phyloP scores from a whole-genome alignment of 1,140 invertebrate genomes.

The Rhagoletis pomonella region DNA sequence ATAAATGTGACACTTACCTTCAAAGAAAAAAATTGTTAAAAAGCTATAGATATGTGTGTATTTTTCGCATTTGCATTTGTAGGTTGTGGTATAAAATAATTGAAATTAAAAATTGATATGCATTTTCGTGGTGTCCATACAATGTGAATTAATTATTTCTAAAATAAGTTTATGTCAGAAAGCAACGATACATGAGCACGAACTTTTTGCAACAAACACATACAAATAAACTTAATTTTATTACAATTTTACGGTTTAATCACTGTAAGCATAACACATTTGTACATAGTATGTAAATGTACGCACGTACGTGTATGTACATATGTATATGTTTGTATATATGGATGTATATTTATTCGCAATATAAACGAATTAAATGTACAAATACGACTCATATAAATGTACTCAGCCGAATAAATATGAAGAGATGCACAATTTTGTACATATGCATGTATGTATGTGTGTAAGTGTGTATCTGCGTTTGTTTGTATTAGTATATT shows the following conservation, averaged over 20 bases:
- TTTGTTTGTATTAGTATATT: neutral
- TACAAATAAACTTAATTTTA: neutral
- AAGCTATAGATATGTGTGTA: no score
- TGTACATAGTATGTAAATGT: no score
- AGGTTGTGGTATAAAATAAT: neutral
- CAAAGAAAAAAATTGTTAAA: neutral
- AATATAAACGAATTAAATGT: slow-evolving; percentile 10
- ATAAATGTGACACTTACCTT: slow-evolving; percentile 16
- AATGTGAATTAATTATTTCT: slow-evolving; percentile 51
- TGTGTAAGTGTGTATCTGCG: no score
- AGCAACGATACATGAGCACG: neutral
- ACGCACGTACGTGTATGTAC: no score
- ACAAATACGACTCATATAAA: slow-evolving; percentile 17
- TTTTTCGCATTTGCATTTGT: neutral
- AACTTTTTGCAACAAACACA: neutral
- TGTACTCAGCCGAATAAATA: neutral
- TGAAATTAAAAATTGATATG: slow-evolving; percentile 44
- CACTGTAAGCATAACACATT: neutral
- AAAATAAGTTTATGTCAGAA: slow-evolving; percentile 1
- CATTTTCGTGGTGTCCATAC: neutral
- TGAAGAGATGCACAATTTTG: neutral
- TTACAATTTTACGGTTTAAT: slow-evolving; percentile 33
- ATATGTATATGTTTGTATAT: neutral
- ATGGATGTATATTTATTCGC: neutral
- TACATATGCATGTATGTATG: no score